Conservation (phyloP, 2,113 vertebrate species). For the Eulacestoma nigropectus region DNA sequence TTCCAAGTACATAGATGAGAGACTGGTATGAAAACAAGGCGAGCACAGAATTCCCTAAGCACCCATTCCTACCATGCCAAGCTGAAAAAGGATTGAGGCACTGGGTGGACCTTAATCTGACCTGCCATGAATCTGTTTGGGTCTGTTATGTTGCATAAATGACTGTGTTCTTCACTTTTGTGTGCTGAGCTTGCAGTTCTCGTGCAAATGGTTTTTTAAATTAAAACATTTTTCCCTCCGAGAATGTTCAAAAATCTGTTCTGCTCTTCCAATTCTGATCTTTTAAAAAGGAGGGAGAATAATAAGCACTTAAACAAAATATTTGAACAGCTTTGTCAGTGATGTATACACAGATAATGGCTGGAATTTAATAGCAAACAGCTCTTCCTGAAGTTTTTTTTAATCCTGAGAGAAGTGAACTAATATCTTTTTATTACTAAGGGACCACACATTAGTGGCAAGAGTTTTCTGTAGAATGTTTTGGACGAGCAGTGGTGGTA, state of each 20-base stretch:
- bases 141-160: not conserved
- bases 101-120: not conserved
- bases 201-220: not conserved
- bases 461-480: not conserved
- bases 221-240: not conserved
- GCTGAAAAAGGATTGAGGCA: not conserved
- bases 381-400: not conserved
- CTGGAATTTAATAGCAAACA: not conserved
- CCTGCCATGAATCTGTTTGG: not conserved
- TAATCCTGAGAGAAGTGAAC: not conserved
- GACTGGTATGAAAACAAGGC: not conserved
- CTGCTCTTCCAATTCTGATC: not conserved
- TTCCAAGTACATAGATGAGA: not conserved
- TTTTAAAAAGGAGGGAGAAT: not conserved
- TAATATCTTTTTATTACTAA: not conserved
- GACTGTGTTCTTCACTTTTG: not conserved
- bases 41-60: not conserved
- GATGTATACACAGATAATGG: not conserved
- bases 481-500: not conserved
- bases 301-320: conserved; percentile 15
- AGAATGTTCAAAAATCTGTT: not conserved
- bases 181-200: not conserved
- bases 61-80: not conserved
- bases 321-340: conserved; percentile 11
- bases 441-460: not conserved